Evolutionary conservation across 2,888 invertebrate species (phyloP).

Genomic region (Morinoia aosen): DNA sequence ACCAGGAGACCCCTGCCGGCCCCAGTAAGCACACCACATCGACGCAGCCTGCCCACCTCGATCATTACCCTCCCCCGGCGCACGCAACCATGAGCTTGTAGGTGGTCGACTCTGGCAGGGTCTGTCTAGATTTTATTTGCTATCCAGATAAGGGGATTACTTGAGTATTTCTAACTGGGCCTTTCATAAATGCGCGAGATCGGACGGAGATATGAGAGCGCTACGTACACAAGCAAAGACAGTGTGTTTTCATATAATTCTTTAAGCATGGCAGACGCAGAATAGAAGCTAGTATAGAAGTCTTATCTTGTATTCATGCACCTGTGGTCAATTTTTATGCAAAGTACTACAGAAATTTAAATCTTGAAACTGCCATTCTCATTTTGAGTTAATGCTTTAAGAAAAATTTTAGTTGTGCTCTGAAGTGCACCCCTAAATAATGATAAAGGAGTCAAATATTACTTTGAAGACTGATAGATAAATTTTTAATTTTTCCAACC

Average conservation of each 20-base stretch:
- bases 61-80: background rate
- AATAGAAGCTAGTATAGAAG: background rate
- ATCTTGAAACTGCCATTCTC: background rate
- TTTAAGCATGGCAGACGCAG: background rate
- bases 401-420: background rate
- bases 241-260: background rate
- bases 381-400: background rate
- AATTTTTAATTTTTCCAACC: background rate
- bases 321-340: background rate
- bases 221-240: background rate
- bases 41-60: background rate
- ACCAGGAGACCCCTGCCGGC: background rate
- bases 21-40: background rate
- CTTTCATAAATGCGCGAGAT: slow-evolving; percentile 37
- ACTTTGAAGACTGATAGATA: background rate
- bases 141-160: slow-evolving; percentile 49
- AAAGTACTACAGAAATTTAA: background rate
- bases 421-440: background rate
- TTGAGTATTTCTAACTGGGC: slow-evolving; percentile 40
- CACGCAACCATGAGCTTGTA: background rate
- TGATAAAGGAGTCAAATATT: background rate
- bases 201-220: background rate
- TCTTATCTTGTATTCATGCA: background rate
- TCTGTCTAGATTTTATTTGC: slow-evolving; percentile 41
- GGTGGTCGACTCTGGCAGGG: slow-evolving; percentile 33